Base-by-base conservation (phyloP, 2,113 vertebrate species). In the Toxostoma redivivum region DNA sequence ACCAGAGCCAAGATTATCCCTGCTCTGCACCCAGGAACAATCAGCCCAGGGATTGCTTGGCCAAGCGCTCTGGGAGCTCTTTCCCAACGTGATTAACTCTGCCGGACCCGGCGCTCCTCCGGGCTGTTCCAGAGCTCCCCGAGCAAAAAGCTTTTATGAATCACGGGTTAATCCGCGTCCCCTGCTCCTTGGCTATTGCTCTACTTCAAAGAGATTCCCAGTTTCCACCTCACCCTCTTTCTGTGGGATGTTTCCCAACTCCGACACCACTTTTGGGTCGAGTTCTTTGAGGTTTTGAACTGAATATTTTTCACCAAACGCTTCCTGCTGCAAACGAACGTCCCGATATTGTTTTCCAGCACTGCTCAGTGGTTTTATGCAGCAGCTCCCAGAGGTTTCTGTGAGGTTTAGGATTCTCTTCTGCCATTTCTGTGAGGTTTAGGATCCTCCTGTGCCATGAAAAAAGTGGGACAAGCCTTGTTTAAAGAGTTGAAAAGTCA, bases 121-220 rank as follows among this genome's bases (percentile, higher is more conserved):
- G 7, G 86, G 84, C 7, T 89, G 71, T 92, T 95, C 84, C 89
- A 21, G 37, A 66, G 38, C 77, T 80, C 90, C 86, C 44, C 25
- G 42, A 85, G 91, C 53, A 14, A 77, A 85, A 83, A 93, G 9
- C 92, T 56, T 66, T 73, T 14, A 70, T 97, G 95, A 96, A 92
- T 96, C 96, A 96, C 51, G 37, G 37, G 7, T 64, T 96, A 96
- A 96, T 97, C 93, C 80, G 82, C 85, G 85, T 97, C 92, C 94
- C 90, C 90, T 61, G 53, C 3, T 73, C 93, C 88, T n/a, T 5
- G 92, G 45, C 53, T 61, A 4, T 15, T 50, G 93, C 61, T 0
- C n/a, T 12, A 80, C 95, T 92, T 96, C 95, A 96, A 94, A 97
- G 92, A 71, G 56, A 71, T 81, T 33, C 45, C 82, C 80, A 9